Evolutionary conservation across 2,797 vertebrate species (phyloP), one percentile per base, ranked within the genome.

Genomic region (Rhodeus uyekii): DNA sequence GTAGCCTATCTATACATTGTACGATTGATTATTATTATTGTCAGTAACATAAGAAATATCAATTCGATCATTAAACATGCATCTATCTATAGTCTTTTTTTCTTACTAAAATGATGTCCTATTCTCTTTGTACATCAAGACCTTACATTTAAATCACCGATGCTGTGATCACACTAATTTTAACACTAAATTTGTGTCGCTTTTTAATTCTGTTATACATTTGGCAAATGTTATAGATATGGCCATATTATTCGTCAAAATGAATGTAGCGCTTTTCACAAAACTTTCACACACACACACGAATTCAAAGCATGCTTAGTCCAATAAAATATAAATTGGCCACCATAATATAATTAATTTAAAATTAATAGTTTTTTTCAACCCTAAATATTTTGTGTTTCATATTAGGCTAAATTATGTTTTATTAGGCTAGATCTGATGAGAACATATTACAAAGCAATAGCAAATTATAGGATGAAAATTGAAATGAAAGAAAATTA

Each of bases 361-460:
- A 19, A 60, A 72, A 48, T 44, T 0, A 16, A 7, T 7, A 27
- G n/a, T n/a, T n/a, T 16, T 14, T 53, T 22, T 0, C 12, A n/a
- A n/a, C 24, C n/a, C 53, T 13, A 48, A 87, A 72, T 13, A 50
- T 46, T 42, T n/a, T 0, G 36, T 27, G 34, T 71, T 76, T 55
- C 69, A 78, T 50, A 83, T 69, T 76, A 53, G 50, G 22, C 46
- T 3, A 55, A 68, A 42, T 80, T 83, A 74, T 82, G 63, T 81
- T 90, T 84, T 82, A 89, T 79, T 82, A 8, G 46, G 18, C 46
- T 48, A 88, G 86, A 60, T 42, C 18, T 7, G 1, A 55, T 8
- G 34, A 38, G 4, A 69, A 79, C 34, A 16, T 46, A 71, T 36
- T 69, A 78, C 12, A 79, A 55, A 44, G 22, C 53, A 13, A 24